Conservation (phyloP, 2,113 vertebrate species). For the Microcebus jonahi region DNA sequence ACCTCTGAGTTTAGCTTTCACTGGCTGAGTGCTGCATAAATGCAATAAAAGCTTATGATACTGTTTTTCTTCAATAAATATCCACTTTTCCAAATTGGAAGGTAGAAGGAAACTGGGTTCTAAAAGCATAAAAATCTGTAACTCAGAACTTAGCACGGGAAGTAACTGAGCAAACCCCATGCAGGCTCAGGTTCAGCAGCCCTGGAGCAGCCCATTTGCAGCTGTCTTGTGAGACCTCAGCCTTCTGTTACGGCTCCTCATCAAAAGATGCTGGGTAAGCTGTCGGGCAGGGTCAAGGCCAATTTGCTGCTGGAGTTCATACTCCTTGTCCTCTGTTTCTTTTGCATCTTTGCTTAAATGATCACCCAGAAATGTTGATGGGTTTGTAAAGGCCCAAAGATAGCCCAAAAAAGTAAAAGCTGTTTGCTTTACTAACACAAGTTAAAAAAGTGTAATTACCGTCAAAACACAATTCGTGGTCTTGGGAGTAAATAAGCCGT, state of each 20-base stretch:
- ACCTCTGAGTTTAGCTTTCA: constrained; percentile 51
- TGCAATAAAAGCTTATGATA: constrained; percentile 59
- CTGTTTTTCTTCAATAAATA: constrained; percentile 67
- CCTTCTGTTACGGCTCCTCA: neutral
- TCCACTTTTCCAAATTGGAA: constrained; percentile 44
- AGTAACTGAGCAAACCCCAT: fast-evolving
- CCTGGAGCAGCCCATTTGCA: fast-evolving
- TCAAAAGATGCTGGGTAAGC: neutral
- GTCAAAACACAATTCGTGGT: neutral
- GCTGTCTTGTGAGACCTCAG: neutral
- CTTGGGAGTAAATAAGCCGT: neutral
- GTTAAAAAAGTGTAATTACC: neutral
- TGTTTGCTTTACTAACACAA: neutral
- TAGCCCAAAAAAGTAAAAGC: neutral
- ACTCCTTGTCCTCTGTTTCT: neutral
- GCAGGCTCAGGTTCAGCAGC: neutral
- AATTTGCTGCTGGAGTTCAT: neutral
- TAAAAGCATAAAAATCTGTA: neutral
- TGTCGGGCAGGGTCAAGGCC: neutral
- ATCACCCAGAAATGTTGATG: neutral
- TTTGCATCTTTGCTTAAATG: neutral
- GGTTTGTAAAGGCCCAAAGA: neutral
- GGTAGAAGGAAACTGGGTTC: constrained; percentile 33
- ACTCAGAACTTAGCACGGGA: neutral
- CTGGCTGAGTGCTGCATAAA: neutral